phyloP scores from a whole-genome alignment of 2,113 vertebrate genomes.

The Archocentrus centrarchus region DNA sequence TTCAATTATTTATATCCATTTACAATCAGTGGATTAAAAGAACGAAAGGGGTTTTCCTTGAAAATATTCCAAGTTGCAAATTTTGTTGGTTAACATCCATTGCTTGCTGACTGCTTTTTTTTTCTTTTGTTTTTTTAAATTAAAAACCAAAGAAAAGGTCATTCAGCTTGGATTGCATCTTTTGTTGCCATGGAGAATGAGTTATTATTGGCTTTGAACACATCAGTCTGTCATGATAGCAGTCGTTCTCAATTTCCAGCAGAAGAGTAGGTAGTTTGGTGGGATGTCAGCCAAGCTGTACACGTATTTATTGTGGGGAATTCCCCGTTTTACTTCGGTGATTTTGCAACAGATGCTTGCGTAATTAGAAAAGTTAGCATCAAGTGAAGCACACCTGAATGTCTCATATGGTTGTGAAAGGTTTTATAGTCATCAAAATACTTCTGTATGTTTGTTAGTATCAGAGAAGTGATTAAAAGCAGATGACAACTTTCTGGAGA shows the following conservation, averaged over 20 bases:
- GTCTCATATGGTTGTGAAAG: background rate
- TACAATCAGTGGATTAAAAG: background rate
- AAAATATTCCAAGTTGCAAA: background rate
- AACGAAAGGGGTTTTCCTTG: background rate
- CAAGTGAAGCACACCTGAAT: background rate
- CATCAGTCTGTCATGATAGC: background rate
- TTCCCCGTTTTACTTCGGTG: background rate
- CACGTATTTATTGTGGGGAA: background rate
- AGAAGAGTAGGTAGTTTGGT: background rate
- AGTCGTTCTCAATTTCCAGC: background rate
- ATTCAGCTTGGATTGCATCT: background rate
- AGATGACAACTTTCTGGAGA: too few relatives aligned
- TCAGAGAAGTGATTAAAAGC: too few relatives aligned
- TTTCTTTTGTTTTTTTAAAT: background rate
- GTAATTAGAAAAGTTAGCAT: background rate
- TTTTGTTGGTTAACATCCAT: background rate
- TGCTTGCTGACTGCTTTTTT: background rate
- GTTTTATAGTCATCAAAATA: constrained; percentile 2
- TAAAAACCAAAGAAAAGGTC: background rate
- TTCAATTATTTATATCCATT: background rate
- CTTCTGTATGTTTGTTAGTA: background rate
- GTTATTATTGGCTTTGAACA: background rate
- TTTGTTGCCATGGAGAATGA: background rate
- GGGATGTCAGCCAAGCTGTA: background rate
- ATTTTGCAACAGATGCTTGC: background rate